Evolutionary conservation across 2,113 vertebrate genomes (phyloP).

Genomic region (Channa maculata): DNA sequence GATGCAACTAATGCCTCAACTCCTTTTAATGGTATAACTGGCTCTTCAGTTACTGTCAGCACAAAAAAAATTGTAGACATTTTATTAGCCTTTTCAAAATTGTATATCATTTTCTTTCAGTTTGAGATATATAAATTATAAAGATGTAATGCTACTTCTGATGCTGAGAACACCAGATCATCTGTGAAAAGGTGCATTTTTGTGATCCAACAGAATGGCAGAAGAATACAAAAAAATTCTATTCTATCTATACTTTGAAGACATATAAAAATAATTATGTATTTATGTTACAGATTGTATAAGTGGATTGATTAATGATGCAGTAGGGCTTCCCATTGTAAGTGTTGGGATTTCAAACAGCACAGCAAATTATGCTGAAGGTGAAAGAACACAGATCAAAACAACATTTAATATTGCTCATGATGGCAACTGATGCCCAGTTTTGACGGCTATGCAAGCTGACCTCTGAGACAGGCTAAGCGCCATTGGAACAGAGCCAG

Average conservation of each 20-base stretch:
- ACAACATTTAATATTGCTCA: neutral
- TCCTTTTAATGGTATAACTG: neutral
- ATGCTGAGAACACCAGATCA: neutral
- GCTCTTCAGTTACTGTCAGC: neutral
- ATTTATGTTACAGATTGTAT: neutral
- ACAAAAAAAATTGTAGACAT: neutral
- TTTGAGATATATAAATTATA: no score
- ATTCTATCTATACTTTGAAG: no score
- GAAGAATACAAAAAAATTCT: neutral
- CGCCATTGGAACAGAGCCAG: conserved; percentile 67
- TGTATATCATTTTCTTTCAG: no score
- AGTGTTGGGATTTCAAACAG: neutral
- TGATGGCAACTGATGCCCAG: conserved; percentile 19
- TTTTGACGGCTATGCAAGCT: conserved; percentile 38
- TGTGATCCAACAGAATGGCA: neutral
- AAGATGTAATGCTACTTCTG: neutral
- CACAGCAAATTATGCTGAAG: neutral
- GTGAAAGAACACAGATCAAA: neutral
- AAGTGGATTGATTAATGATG: neutral
- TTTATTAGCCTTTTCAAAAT: neutral
- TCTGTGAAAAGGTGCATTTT: conserved; percentile 4
- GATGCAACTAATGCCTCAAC: neutral
- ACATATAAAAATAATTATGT: neutral
- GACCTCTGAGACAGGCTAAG: conserved; percentile 74
- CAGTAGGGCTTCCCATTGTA: neutral